Evolutionary conservation across 2,888 invertebrate species (phyloP), one percentile per base, ranked within the genome.

Genomic region (Linnaemya tessellans): DNA sequence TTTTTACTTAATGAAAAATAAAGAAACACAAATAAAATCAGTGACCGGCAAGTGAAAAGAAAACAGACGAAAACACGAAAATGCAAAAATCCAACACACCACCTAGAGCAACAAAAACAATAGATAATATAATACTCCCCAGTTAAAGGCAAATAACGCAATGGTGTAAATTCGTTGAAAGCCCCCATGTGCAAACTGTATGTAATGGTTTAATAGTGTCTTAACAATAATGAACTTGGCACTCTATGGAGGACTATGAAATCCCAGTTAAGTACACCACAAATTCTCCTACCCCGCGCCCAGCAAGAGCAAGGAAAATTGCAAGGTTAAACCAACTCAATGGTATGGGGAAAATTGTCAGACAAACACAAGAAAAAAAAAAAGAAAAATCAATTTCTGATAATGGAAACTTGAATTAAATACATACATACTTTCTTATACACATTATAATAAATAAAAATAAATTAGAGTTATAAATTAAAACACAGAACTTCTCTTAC

Each of bases 401-500:
- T 68, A 79, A 85, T 82, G 65, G 74, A 79, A 82, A 79, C 13
- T 46, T 58, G 77, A 56, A 9, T 35, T 43, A 68, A 22, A 64
- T 68, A 62, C 41, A 64, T 68, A 62, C 41, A 64, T 64, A 77
- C 67, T 62, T 73, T 71, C 46, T 54, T 68, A 70, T n/a, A 74
- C 71, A 74, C 22, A 9, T 2, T 35, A 30, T 46, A n/a, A n/a
- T n/a, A 67, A 80, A 25, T 15, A n/a, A 67, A 77, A 30, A 51
- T n/a, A 22, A 49, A 38, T 15, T 35, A 30, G 2, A 35, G 38
- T 38, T 54, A 49, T 35, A 35, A 73, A 25, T 11, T 20, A 64
- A 43, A 80, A 25, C n/a, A 18, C 49, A 49, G 30, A 65, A 75
- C 15, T 54, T 86, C 41, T 70, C 85, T 93, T 95, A 97, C 97